phyloP scores from a whole-genome alignment of 2,888 invertebrate species.

The Cryptocephalus moraei region DNA sequence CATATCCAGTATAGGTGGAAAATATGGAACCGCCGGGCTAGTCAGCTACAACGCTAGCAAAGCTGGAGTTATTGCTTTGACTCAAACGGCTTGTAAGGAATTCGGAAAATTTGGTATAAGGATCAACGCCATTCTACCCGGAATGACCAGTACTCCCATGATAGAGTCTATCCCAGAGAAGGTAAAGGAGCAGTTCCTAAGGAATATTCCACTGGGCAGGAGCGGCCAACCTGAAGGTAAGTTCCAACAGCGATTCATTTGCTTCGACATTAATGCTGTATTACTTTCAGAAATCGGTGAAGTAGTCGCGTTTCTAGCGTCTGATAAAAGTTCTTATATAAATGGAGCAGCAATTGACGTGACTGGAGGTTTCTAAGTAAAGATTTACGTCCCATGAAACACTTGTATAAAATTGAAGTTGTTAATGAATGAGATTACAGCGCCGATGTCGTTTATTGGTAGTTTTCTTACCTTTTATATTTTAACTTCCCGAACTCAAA shows the following conservation, averaged over 20 bases:
- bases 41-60: slow-evolving; percentile 86
- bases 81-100: slow-evolving; percentile 79
- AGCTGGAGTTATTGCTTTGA: slow-evolving; percentile 82
- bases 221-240: slow-evolving; percentile 63
- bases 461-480: too few relatives aligned
- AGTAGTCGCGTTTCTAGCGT: slow-evolving; percentile 75
- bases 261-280: neutral
- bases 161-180: slow-evolving; percentile 68
- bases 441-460: too few relatives aligned
- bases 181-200: slow-evolving; percentile 51
- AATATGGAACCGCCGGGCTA: slow-evolving; percentile 79
- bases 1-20: slow-evolving; percentile 75
- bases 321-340: slow-evolving; percentile 76
- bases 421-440: too few relatives aligned
- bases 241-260: neutral
- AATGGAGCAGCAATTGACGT: slow-evolving; percentile 81
- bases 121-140: slow-evolving; percentile 76
- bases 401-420: too few relatives aligned
- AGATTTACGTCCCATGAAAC: neutral
- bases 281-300: slow-evolving; percentile 72
- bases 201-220: slow-evolving; percentile 57
- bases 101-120: slow-evolving; percentile 64
- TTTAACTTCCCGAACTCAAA: too few relatives aligned
- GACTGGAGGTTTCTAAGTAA: slow-evolving; percentile 56
- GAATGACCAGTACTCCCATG: slow-evolving; percentile 82